These are phyloP conservation scores for Alviniconcha marisindica DNA, from an alignment of 1,140 invertebrate species.

Conservation along the genomic window DNA sequence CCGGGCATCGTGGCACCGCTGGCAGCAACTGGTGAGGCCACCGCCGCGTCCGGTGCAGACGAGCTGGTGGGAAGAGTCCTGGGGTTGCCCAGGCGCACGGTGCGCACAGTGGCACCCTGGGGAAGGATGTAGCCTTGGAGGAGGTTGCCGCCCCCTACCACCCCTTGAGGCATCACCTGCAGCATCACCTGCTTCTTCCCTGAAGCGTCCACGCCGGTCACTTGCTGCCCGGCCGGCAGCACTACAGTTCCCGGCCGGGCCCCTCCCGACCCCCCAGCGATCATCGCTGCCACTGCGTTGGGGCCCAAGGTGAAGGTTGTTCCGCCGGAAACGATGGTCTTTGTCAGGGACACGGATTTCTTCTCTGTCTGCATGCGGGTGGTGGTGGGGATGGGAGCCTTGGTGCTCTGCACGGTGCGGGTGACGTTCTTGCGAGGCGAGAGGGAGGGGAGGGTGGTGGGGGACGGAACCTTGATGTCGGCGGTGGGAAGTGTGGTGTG, in stretches of 20 bases:
- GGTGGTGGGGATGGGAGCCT: slow-evolving; percentile 59
- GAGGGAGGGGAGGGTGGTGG: slow-evolving; percentile 61
- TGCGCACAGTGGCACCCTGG: background rate
- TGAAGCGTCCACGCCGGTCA: slow-evolving; percentile 1
- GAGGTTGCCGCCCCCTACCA: background rate
- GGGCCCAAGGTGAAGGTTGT: background rate
- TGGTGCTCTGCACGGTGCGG: slow-evolving; percentile 56
- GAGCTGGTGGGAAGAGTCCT: background rate
- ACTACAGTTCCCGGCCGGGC: slow-evolving; percentile 5
- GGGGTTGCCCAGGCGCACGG: background rate
- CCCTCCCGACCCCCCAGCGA: background rate
- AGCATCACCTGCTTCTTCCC: slow-evolving; percentile 49
- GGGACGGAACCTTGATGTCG: slow-evolving; percentile 65
- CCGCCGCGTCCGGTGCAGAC: background rate
- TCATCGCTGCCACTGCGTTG: background rate
- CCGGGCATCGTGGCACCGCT: background rate
- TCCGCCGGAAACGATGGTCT: background rate
- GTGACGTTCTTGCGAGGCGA: slow-evolving; percentile 59
- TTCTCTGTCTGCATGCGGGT: slow-evolving; percentile 33
- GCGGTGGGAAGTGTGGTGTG: slow-evolving; percentile 59
- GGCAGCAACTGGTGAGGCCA: background rate
- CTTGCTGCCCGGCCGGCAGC: background rate
- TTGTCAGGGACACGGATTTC: background rate
- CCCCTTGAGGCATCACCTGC: slow-evolving; percentile 48
- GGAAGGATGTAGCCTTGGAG: background rate